Base-by-base conservation (phyloP, 2,888 invertebrate genomes). In the Microctonus brassicae region DNA sequence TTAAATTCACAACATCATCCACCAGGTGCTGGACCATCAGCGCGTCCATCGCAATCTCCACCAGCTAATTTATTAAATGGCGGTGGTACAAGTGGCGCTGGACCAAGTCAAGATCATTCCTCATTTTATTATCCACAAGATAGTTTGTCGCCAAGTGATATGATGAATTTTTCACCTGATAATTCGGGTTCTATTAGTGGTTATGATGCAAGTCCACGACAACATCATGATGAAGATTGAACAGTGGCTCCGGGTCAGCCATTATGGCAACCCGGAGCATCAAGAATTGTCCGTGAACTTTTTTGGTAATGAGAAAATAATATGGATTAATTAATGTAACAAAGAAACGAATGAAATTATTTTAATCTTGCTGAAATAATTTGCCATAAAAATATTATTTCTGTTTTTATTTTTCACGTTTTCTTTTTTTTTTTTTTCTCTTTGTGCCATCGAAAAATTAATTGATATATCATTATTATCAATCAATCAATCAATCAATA, bases 141-240 rank as follows among this genome's bases (percentile, higher is more conserved):
- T 80, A 91, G 91, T 80, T 90, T 93, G 84, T 94, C 93, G 76
- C 93, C 93, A 2, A 89, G 90, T 6, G 93, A 93, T 70, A 89
- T 89, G 76, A 88, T 91, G 84, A 89, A 88, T 81, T 94, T 94
- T 86, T 93, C 94, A 0, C 94, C 94, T 0, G 94, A 94, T 74
- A 90, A 90, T 78, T 88, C 89, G 39, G 88, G 88, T 47, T 86
- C 87, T 24, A 87, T 88, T 75, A 88, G 89, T 74, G 88, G 90
- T 52, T 91, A 92, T 84, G 91, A 91, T 79, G 90, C 91, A 78
- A 91, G 91, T 86, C 91, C 94, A 62, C 91, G 94, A 73, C 91
- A 92, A 0, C 91, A 92, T 13, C 89, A 92, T 52, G 94, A 94
- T 88, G 93, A 94, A 73, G 94, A 95, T 91, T 95, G 94, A 94